These are phyloP conservation scores for Zaprionus bogoriensis DNA, from an alignment of 2,888 invertebrate genomes.

Conservation along the genomic window DNA sequence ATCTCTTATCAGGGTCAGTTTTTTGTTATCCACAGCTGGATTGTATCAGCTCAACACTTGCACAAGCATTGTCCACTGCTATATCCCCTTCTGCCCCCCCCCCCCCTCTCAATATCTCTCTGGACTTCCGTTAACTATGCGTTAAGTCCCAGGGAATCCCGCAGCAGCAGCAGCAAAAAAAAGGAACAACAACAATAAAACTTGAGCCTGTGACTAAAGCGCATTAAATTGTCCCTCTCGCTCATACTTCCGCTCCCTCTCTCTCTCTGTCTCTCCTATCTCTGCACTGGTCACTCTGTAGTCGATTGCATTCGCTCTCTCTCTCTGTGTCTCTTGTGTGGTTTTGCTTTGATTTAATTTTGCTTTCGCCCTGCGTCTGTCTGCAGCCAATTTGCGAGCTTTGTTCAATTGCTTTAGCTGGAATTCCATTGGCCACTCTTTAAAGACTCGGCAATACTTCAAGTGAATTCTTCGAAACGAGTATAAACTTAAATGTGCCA, in stretches of 20 bases:
- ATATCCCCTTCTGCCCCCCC: background rate
- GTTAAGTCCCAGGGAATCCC: slow-evolving; percentile 47
- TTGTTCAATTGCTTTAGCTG: slow-evolving; percentile 55
- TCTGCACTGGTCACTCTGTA: slow-evolving; percentile 33
- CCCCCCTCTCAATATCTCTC: background rate
- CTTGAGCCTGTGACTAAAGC: slow-evolving; percentile 44
- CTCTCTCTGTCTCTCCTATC: slow-evolving; percentile 3
- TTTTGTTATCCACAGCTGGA: slow-evolving; percentile 29
- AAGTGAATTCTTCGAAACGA: no score
- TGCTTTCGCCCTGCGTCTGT: slow-evolving; percentile 47
- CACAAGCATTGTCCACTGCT: background rate
- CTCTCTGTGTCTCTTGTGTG: slow-evolving; percentile 39
- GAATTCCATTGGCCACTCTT: no score
- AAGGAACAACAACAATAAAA: slow-evolving; percentile 50
- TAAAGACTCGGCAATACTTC: no score
- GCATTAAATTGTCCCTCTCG: slow-evolving; percentile 45
- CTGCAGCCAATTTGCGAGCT: slow-evolving; percentile 52
- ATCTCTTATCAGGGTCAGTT: slow-evolving; percentile 34
- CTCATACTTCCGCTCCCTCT: background rate
- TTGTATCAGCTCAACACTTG: slow-evolving; percentile 30
- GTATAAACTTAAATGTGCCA: no score
- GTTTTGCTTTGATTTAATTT: slow-evolving; percentile 75
- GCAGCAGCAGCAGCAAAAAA: slow-evolving; percentile 17
- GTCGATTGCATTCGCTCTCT: slow-evolving; percentile 20
- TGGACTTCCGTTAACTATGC: slow-evolving; percentile 40